Evolutionary conservation across 2,888 invertebrate genomes (phyloP).

Genomic region (Macaria notata): DNA sequence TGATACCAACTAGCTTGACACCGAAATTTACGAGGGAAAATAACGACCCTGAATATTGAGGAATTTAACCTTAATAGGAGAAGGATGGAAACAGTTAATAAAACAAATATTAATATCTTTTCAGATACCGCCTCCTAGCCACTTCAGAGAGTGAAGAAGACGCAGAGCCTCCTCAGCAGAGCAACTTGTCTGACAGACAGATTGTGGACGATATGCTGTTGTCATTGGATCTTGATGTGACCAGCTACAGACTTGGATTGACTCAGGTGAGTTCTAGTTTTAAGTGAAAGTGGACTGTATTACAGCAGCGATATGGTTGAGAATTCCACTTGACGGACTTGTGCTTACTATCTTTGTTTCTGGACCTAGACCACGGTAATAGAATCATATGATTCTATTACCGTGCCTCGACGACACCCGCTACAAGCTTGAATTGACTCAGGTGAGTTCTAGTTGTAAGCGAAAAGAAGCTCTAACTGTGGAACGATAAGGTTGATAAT

Average conservation of each 20-base stretch:
- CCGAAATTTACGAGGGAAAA: too few relatives aligned
- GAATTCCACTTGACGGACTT: neutral
- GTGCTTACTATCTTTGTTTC: too few relatives aligned
- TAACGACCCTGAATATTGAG: too few relatives aligned
- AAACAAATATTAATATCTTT: neutral
- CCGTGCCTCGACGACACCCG: conserved; percentile 92
- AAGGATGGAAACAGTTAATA: too few relatives aligned
- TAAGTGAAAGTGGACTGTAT: conserved; percentile 1
- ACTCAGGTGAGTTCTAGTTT: conserved; percentile 88
- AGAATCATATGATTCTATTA: conserved; percentile 90
- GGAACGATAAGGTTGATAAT: neutral
- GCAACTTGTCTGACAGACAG: conserved; percentile 80
- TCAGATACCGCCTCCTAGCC: conserved; percentile 78
- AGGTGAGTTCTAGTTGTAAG: conserved; percentile 83
- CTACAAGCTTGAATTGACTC: conserved; percentile 95
- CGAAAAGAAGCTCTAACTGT: neutral
- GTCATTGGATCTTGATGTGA: conserved; percentile 91
- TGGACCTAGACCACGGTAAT: too few relatives aligned
- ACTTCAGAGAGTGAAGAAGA: conserved; percentile 63
- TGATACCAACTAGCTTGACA: too few relatives aligned
- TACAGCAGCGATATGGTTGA: neutral
- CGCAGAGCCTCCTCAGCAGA: conserved; percentile 46
- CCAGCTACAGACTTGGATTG: conserved; percentile 94
- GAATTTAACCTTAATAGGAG: too few relatives aligned
- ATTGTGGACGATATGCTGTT: conserved; percentile 93